phyloP scores from a whole-genome alignment of 2,888 invertebrate genomes.

The Euplagia quadripunctaria region DNA sequence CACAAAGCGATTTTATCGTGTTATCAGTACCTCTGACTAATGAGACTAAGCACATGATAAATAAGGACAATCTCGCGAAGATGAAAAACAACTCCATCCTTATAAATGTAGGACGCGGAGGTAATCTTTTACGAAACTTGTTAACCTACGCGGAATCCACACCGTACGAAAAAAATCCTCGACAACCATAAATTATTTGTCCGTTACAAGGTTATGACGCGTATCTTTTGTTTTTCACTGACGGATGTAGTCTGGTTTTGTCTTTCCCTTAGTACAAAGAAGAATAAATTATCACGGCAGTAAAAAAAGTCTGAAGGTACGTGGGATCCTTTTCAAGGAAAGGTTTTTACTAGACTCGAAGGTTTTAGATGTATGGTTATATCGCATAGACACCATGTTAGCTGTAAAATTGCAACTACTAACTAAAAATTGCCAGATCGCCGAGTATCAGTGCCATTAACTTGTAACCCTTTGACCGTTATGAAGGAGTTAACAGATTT shows the following conservation, averaged over 20 bases:
- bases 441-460: no score
- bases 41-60: constrained; percentile 93
- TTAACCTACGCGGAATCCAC: neutral
- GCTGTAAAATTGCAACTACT: neutral
- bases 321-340: neutral
- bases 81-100: constrained; percentile 97
- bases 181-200: no score
- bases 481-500: no score
- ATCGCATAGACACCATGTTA: neutral
- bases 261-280: neutral
- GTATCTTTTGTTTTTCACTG: neutral
- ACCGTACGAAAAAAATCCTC: no score
- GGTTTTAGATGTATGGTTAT: neutral
- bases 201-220: neutral
- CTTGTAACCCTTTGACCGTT: no score
- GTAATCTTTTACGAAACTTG: constrained; percentile 61
- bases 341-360: neutral
- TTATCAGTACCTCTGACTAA: constrained; percentile 92
- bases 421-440: no score
- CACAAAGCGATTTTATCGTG: constrained; percentile 94
- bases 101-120: constrained; percentile 95
- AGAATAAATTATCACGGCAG: neutral
- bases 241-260: neutral
- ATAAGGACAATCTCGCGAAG: constrained; percentile 90
- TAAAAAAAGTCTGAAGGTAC: constrained; percentile 52